Evolutionary conservation across 2,888 invertebrate genomes (phyloP).

Genomic region (Podotricha telesiphe): DNA sequence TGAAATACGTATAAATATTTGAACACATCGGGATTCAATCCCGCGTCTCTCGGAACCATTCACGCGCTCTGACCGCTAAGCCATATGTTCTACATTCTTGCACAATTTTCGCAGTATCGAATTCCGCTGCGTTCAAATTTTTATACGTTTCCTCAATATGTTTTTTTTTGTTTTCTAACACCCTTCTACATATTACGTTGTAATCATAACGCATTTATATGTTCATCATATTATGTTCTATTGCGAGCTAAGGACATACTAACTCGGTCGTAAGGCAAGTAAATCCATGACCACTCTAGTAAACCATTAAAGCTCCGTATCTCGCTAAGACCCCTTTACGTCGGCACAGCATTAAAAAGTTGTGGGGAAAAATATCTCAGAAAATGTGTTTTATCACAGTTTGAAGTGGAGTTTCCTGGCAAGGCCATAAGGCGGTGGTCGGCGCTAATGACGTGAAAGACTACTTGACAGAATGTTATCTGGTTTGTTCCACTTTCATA

Average conservation of each 20-base stretch:
- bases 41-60: too few species aligned
- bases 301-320: conserved; percentile 68
- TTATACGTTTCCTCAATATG: too few species aligned
- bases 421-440: conserved; percentile 64
- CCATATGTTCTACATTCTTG: too few species aligned
- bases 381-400: conserved; percentile 77
- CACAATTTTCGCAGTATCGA: too few species aligned
- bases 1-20: too few species aligned
- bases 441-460: conserved; percentile 65
- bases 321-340: conserved; percentile 64
- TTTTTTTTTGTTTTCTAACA: neutral
- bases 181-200: neutral
- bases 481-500: conserved; percentile 34
- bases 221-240: neutral
- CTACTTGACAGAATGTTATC: conserved; percentile 34
- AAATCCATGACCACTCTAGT: conserved; percentile 54
- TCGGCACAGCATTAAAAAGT: conserved; percentile 74
- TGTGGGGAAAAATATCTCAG: conserved; percentile 63
- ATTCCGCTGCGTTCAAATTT: too few species aligned
- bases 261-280: conserved; percentile 18
- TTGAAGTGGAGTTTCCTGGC: conserved; percentile 64
- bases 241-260: conserved; percentile 29
- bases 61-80: too few species aligned
- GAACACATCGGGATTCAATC: too few species aligned
- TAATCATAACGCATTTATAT: neutral